These are phyloP conservation scores for Daphoenositta chrysoptera DNA, from an alignment of 2,113 vertebrate species.

Conservation along the genomic window DNA sequence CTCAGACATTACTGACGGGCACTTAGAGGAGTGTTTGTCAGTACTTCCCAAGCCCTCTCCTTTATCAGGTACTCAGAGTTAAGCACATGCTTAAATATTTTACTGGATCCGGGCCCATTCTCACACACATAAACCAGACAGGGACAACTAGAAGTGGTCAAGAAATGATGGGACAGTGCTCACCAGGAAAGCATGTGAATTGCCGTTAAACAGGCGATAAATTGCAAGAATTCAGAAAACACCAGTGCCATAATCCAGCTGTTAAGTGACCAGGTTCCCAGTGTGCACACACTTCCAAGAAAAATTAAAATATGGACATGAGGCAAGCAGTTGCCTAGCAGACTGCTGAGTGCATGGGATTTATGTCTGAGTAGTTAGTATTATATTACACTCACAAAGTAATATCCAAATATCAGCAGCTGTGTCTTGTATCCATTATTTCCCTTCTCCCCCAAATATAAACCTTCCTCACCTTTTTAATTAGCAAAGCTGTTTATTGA, in stretches of 20 bases:
- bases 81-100: constrained; percentile 51
- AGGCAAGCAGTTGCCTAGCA: background rate
- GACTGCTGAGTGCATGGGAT: constrained; percentile 1
- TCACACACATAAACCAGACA: background rate
- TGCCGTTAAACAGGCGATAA: background rate
- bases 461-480: constrained; percentile 58
- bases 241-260: constrained; percentile 4
- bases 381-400: constrained; percentile 52
- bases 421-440: constrained; percentile 41
- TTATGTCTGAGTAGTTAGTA: constrained; percentile 32
- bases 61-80: constrained; percentile 52
- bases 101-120: constrained; percentile 45
- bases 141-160: background rate
- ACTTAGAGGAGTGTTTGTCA: constrained; percentile 25
- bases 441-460: constrained; percentile 45
- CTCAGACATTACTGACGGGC: background rate
- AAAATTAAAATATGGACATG: constrained; percentile 21
- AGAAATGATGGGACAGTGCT: background rate
- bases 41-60: constrained; percentile 34
- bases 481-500: constrained; percentile 55
- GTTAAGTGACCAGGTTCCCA: constrained; percentile 2
- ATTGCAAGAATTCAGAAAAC: background rate
- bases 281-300: background rate
- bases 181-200: background rate
- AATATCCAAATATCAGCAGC: constrained; percentile 54